Conservation (phyloP, 2,888 invertebrate species). For the Amphimallon solstitiale region DNA sequence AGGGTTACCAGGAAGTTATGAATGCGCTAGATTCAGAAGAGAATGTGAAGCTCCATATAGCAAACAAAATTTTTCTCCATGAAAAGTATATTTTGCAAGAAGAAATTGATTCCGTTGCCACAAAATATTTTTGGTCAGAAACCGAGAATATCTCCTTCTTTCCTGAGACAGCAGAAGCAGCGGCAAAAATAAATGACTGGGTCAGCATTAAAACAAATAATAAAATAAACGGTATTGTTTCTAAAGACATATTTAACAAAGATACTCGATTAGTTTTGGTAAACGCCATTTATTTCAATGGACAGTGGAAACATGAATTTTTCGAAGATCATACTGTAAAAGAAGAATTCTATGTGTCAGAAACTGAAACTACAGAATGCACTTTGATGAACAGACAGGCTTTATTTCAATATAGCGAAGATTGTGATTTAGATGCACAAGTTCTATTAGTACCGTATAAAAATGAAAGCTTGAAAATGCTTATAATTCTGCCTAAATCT, state of each 20-base stretch:
- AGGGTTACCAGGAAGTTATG: slow-evolving; percentile 50
- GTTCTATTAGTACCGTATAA: slow-evolving; percentile 79
- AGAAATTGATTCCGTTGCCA: slow-evolving; percentile 68
- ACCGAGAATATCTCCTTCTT: slow-evolving; percentile 74
- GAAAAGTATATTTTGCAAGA: slow-evolving; percentile 65
- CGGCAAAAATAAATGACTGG: slow-evolving; percentile 79
- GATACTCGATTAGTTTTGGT: slow-evolving; percentile 77
- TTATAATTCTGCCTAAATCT: slow-evolving; percentile 78
- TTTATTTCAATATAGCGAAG: slow-evolving; percentile 65
- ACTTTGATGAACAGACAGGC: slow-evolving; percentile 78
- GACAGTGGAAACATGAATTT: slow-evolving; percentile 78
- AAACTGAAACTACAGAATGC: slow-evolving; percentile 68
- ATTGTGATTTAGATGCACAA: slow-evolving; percentile 67
- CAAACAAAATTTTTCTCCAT: slow-evolving; percentile 75
- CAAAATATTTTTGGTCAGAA: slow-evolving; percentile 71
- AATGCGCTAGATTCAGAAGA: slow-evolving; percentile 50
- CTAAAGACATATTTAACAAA: slow-evolving; percentile 65
- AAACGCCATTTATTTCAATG: slow-evolving; percentile 89
- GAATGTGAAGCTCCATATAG: slow-evolving; percentile 72
- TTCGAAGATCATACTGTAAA: slow-evolving; percentile 67
- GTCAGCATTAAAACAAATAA: slow-evolving; percentile 81
- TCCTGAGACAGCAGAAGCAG: slow-evolving; percentile 63
- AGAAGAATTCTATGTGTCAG: slow-evolving; percentile 72
- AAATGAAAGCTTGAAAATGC: slow-evolving; percentile 75
- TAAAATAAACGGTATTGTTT: slow-evolving; percentile 82